Evolutionary conservation across 2,113 vertebrate species (phyloP).

Genomic region (Cyphomyrus plagiostoma): DNA sequence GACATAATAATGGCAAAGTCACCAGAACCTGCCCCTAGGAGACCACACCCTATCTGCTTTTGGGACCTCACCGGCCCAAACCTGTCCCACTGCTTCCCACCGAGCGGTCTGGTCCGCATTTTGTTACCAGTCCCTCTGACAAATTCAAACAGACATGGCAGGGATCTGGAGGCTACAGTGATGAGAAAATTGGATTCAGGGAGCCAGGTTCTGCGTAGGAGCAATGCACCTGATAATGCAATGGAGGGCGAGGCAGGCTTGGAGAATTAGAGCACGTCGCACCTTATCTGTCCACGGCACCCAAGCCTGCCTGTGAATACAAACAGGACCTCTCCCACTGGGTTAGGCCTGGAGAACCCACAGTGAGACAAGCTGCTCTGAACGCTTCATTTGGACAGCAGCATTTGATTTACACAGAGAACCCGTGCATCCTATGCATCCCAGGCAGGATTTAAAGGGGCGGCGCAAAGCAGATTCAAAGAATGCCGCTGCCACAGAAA

Average conservation of each 20-base stretch:
- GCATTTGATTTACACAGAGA: not conserved
- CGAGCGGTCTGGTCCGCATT: not conserved
- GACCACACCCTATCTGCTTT: not conserved
- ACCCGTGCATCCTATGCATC: not conserved
- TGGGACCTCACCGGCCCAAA: not conserved
- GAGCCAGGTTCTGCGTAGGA: not conserved
- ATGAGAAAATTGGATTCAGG: not conserved
- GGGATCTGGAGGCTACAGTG: not conserved
- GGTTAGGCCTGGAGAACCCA: not conserved
- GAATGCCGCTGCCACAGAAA: not conserved
- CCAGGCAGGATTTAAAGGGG: not conserved
- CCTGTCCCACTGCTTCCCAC: not conserved
- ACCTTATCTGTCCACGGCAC: not conserved
- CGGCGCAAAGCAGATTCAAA: not conserved
- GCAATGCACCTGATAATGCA: not conserved
- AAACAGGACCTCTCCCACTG: not conserved
- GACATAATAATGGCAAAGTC: not conserved
- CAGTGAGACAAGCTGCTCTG: not conserved
- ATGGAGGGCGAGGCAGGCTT: not conserved
- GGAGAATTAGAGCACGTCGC: not conserved
- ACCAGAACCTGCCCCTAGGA: not conserved
- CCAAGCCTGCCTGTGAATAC: not conserved
- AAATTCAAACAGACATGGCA: not conserved
- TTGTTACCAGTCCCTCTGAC: not conserved
- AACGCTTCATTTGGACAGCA: not conserved